A percentile compares a stretch with the other conserved stretches of the same genome.
These are phyloP conservation scores for Morinoia aosen DNA, from an alignment of 2,888 invertebrate species.

Conservation along the genomic window DNA sequence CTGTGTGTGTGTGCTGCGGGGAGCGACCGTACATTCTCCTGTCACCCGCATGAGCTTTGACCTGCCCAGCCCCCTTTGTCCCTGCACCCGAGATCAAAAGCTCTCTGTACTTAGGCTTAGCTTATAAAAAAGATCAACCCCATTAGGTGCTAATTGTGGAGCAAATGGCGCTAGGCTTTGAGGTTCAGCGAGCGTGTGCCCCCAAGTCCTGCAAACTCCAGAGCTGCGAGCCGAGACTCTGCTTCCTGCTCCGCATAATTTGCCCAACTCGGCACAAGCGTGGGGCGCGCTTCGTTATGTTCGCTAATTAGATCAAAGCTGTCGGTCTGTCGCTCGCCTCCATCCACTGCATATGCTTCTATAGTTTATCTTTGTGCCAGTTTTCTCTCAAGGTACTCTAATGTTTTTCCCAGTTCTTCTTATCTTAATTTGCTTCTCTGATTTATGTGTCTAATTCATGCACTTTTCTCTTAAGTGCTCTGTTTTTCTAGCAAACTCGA, in stretches of 20 bases:
- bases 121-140: conserved; percentile 51
- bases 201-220: conserved; percentile 19
- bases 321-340: conserved; percentile 1
- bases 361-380: not conserved
- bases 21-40: not conserved
- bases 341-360: not conserved
- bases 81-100: conserved; percentile 27
- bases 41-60: not conserved
- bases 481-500: not conserved
- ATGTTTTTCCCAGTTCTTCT: not conserved
- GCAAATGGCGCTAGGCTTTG: conserved; percentile 46
- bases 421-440: not conserved
- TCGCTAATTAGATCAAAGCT: conserved; percentile 29
- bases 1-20: not conserved
- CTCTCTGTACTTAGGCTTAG: conserved; percentile 48
- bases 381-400: not conserved
- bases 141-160: conserved; percentile 52
- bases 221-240: not conserved
- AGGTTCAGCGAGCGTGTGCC: conserved; percentile 50
- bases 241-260: conserved; percentile 22
- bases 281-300: conserved; percentile 22
- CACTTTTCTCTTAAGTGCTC: not conserved
- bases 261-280: not conserved
- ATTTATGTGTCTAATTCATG: not conserved
- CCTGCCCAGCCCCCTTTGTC: not conserved